A percentile compares a stretch with the other conserved stretches of the same genome.
phyloP scores from a whole-genome alignment of 2,113 vertebrate genomes.

The Ochotona curzoniae region DNA sequence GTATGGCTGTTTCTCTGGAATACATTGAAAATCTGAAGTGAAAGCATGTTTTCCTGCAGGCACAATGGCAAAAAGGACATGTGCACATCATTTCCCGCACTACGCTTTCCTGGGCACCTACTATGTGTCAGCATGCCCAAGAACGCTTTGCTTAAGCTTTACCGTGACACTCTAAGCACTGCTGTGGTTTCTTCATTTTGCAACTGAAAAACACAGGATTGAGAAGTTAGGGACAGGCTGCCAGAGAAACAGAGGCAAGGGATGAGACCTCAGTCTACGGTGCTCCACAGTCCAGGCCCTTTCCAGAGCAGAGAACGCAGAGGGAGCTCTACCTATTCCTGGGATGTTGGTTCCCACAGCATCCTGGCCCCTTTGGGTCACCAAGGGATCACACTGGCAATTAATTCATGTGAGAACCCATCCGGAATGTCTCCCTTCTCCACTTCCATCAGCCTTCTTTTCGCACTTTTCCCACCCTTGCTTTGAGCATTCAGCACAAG shows the following conservation, averaged over 20 bases:
- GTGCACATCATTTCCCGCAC: rapidly evolving
- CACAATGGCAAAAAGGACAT: neutral
- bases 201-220: too few species aligned
- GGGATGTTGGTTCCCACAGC: neutral
- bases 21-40: neutral
- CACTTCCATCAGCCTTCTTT: neutral
- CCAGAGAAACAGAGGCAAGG: neutral
- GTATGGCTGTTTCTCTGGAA: neutral
- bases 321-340: neutral
- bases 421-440: too few species aligned
- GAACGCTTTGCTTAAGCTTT: neutral
- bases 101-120: neutral
- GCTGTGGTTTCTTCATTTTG: neutral
- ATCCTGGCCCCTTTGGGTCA: neutral
- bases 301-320: neutral
- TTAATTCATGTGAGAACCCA: neutral
- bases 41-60: neutral
- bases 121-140: neutral
- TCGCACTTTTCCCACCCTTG: neutral
- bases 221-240: neutral
- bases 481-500: neutral
- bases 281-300: neutral
- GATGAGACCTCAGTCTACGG: neutral
- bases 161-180: rapidly evolving
- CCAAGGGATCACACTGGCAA: neutral